phyloP scores from a whole-genome alignment of 2,797 vertebrate species.

The Peromyscus attwateri region DNA sequence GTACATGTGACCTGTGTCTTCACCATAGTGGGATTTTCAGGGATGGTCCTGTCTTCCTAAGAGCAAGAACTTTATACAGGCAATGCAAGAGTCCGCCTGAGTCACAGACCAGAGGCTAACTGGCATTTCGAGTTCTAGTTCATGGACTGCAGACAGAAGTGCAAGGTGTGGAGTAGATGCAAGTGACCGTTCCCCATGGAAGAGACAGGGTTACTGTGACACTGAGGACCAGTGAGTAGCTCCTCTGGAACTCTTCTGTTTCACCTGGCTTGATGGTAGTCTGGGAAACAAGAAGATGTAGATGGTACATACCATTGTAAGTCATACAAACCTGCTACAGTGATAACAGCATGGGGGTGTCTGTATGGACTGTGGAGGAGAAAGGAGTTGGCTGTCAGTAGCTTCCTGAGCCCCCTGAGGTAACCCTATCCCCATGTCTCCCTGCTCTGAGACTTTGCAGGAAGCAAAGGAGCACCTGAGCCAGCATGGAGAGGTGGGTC shows the following conservation, averaged over 20 bases:
- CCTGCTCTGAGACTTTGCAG: background rate
- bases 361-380: background rate
- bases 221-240: background rate
- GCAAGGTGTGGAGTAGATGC: accelerated
- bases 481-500: background rate
- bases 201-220: background rate
- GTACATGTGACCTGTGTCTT: background rate
- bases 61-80: background rate
- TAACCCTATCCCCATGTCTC: background rate
- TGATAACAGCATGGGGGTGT: background rate
- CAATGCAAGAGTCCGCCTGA: background rate
- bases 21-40: background rate
- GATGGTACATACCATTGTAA: background rate
- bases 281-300: background rate
- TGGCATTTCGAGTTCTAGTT: background rate
- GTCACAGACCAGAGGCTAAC: background rate
- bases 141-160: background rate
- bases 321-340: background rate
- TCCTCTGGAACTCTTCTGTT: background rate
- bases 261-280: background rate
- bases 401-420: background rate
- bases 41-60: background rate
- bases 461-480: background rate
- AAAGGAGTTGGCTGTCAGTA: background rate
- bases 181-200: background rate